Base-by-base conservation (phyloP, 2,888 invertebrate genomes). In the Ichneumoninae sp. region DNA sequence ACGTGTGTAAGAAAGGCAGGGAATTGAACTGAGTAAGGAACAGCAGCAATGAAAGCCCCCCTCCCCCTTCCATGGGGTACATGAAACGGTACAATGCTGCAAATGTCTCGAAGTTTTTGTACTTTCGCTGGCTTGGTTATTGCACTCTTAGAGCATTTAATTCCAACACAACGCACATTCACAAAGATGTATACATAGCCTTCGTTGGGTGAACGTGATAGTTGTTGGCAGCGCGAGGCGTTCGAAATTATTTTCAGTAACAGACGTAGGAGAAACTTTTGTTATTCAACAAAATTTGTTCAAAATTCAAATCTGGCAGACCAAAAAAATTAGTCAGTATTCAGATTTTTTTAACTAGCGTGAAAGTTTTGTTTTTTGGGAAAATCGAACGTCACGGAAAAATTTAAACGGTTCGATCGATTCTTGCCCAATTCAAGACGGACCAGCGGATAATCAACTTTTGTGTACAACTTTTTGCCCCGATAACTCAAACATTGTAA, bases 81-180 rank as follows among this genome's bases (percentile, higher is more conserved):
- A 81, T 78, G 63, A 33, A 66, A 75, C 60, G 81, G 60, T 74
- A 66, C 52, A 76, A 60, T 57, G 19, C 52, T 30, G 44, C 65
- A 57, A 71, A 63, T 60, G 66, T 33, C 65, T 80, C 50, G 50
- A 36, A 73, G 26, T 75, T 68, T 85, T 83, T 54, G 66, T 79
- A 83, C 85, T 86, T 87, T 85, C 85, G 71, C 85, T 82, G 60
- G 68, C 57, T 78, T 70, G 36, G 33, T 71, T 71, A 71, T 71
- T 54, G 19, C 36, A 54, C 30, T n/a, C 36, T n/a, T 19, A 13
- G 19, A 10, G 70, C 50, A 47, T 47, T 44, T 47, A 68, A 40
- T 22, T 26, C 13, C 47, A 26, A 68, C 47, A 10, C 19, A 4
- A 50, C 19, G 19, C 22, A 54, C 52, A 22, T 16, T 10, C 19